Evolutionary conservation across 2,797 vertebrate genomes (phyloP).

Genomic region (Heterohyrax brucei): DNA sequence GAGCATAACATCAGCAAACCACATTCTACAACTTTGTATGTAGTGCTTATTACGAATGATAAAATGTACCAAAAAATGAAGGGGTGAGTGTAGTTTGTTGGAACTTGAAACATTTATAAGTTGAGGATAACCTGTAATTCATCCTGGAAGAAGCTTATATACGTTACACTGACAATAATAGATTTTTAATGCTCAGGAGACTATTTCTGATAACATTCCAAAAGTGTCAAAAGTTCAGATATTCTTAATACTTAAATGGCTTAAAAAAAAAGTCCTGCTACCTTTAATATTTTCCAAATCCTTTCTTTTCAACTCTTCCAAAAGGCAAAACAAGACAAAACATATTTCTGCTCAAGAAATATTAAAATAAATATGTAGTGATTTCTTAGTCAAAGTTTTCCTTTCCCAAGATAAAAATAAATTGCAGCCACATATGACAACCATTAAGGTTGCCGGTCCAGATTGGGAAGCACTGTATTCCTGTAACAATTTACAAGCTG

Average conservation of each 20-base stretch:
- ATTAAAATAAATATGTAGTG: slow-evolving; percentile 76
- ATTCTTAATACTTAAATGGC: not conserved
- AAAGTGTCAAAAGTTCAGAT: not conserved
- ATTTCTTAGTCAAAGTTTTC: slow-evolving; percentile 75
- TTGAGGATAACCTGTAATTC: not conserved
- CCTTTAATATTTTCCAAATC: slow-evolving; percentile 2
- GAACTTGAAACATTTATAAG: no score
- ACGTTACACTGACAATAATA: rapidly evolving
- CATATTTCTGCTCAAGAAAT: slow-evolving; percentile 77
- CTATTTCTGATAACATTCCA: slow-evolving; percentile 26
- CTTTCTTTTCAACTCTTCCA: slow-evolving; percentile 36
- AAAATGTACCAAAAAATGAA: no score
- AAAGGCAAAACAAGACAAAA: slow-evolving; percentile 70
- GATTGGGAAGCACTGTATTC: rapidly evolving
- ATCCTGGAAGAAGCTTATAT: not conserved
- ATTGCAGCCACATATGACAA: slow-evolving; percentile 60
- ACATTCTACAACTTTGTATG: no score
- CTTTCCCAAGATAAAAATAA: slow-evolving; percentile 81
- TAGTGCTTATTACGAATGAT: no score
- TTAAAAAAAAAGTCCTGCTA: not conserved
- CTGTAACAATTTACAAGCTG: not conserved
- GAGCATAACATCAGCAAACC: no score
- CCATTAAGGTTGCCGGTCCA: not conserved
- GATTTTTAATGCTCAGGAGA: not conserved
- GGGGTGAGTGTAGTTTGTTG: no score